A percentile compares a stretch with the other conserved stretches of the same genome.
Conservation (phyloP, 2,797 vertebrate species). For the Poecile montanus region DNA sequence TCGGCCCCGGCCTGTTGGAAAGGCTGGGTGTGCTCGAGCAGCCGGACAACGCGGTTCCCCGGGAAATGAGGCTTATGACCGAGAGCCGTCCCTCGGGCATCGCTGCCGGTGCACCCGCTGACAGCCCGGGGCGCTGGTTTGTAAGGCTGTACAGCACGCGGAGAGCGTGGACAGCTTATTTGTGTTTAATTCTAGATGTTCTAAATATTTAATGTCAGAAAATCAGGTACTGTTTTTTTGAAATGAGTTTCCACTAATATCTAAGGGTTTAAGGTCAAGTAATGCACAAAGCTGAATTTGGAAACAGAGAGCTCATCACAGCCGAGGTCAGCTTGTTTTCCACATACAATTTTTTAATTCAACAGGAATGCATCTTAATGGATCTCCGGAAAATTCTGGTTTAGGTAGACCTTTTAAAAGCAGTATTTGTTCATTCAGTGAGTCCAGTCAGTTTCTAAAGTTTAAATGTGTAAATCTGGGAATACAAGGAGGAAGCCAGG, state of each 20-base stretch:
- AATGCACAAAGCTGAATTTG: slow-evolving; percentile 60
- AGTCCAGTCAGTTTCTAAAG: slow-evolving; percentile 59
- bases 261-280: slow-evolving; percentile 48
- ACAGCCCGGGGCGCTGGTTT: background rate
- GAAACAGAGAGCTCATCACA: slow-evolving; percentile 68
- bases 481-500: slow-evolving; percentile 53
- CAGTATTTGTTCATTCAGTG: slow-evolving; percentile 56
- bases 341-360: slow-evolving; percentile 69
- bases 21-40: rapidly evolving
- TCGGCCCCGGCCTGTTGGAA: rapidly evolving
- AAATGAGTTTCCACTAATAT: slow-evolving; percentile 69
- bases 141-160: slow-evolving; percentile 50
- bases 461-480: slow-evolving; percentile 63
- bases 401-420: slow-evolving; percentile 49
- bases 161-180: slow-evolving; percentile 66
- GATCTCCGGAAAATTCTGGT: slow-evolving; percentile 67
- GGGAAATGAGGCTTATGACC: rapidly evolving
- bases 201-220: slow-evolving; percentile 52
- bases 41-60: rapidly evolving
- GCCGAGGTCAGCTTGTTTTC: slow-evolving; percentile 56
- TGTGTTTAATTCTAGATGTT: slow-evolving; percentile 58
- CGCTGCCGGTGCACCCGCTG: background rate
- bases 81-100: background rate
- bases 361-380: slow-evolving; percentile 57
- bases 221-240: slow-evolving; percentile 64